Conservation (phyloP, 1,140 invertebrate species). For the Bombus waltoni region DNA sequence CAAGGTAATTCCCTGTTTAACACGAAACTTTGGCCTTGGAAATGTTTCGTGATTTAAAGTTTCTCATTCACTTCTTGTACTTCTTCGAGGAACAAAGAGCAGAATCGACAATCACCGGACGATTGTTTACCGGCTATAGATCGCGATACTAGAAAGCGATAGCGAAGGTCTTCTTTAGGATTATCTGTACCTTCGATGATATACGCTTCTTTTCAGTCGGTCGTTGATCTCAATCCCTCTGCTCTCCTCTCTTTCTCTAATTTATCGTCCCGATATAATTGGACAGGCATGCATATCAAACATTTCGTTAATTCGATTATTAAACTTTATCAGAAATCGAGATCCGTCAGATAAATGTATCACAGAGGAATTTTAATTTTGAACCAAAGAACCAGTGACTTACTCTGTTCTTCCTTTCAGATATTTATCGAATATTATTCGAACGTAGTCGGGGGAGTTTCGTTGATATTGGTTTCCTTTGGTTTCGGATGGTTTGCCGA, state of each 20-base stretch:
- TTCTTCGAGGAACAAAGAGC: not conserved
- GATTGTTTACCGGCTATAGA: slow-evolving; percentile 31
- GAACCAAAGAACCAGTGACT: not conserved
- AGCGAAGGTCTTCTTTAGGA: slow-evolving; percentile 21
- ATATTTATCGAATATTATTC: not conserved
- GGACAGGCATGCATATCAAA: not conserved
- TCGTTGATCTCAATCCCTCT: slow-evolving; percentile 36
- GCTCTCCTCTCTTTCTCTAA: not conserved
- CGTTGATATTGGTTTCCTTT: not conserved
- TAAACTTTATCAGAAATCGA: slow-evolving; percentile 1
- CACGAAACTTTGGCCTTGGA: not conserved
- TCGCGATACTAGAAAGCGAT: slow-evolving; percentile 38
- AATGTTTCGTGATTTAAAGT: not conserved
- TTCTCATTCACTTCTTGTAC: not conserved
- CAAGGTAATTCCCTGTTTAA: not conserved
- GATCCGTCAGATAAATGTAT: not conserved
- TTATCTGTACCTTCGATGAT: slow-evolving; percentile 48
- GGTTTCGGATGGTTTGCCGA: not conserved
- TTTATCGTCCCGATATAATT: slow-evolving; percentile 22
- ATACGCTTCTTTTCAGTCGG: not conserved
- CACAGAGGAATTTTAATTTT: too few species aligned
- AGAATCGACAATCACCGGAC: slow-evolving; percentile 4
- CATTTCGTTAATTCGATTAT: slow-evolving; percentile 2
- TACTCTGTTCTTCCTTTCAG: not conserved
- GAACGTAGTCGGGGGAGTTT: not conserved